Percentiles rank a stretch among this genome's conserved stretches.
Conservation (phyloP, 2,113 vertebrate species). For the Corapipo altera region DNA sequence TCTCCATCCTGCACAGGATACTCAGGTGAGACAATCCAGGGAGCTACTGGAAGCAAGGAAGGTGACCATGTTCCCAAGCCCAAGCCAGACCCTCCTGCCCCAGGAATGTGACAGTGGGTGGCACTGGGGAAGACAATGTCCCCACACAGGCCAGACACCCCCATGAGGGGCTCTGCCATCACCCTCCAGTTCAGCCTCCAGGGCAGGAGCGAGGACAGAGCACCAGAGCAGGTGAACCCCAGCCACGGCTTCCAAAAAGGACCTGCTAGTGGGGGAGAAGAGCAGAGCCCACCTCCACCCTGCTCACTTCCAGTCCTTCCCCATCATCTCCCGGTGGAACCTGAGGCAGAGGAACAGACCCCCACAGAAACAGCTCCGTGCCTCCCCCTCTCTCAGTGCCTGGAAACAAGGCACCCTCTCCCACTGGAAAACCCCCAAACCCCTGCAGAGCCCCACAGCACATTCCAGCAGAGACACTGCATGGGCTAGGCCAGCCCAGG, state of each 20-base stretch:
- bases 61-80: not conserved
- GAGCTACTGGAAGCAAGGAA: not conserved
- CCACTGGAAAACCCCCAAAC: not conserved
- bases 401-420: not conserved
- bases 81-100: not conserved
- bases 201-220: not conserved
- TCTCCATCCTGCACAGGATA: not conserved
- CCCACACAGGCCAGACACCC: not conserved
- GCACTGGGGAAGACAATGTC: not conserved
- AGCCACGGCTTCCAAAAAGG: not conserved
- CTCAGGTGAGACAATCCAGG: not conserved
- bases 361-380: not conserved
- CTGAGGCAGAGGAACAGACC: not conserved
- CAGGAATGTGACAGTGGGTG: not conserved
- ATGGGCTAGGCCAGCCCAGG: not conserved
- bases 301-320: not conserved
- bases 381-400: not conserved
- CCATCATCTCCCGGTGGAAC: not conserved
- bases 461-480: not conserved
- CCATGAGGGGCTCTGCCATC: not conserved
- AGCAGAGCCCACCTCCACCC: not conserved
- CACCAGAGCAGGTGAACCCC: not conserved
- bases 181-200: not conserved
- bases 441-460: not conserved
- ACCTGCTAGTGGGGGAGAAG: not conserved